Base-by-base conservation (phyloP, 2,113 vertebrate species). In the Xenopus borealis region DNA sequence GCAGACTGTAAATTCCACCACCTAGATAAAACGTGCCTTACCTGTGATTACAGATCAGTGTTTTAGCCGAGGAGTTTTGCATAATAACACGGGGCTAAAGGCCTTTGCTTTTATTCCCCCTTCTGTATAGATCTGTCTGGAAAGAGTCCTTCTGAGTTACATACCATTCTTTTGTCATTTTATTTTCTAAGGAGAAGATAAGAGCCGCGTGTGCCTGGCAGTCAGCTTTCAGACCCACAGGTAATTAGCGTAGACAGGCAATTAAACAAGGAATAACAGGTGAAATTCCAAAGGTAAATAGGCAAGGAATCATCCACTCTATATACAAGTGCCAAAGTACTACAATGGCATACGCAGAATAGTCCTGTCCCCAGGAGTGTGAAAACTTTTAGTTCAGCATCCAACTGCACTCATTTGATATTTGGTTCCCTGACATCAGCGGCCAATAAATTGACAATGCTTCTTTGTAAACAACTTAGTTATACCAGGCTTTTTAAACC, bases 21-120 rank as follows among this genome's bases (percentile, higher is more conserved):
- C 45, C 9, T 18, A 23, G 55, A n/a, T 66, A 66, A 59, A 53
- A 65, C 44, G 50, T 74, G 63, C 12, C 7, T 44, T 45, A 73
- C 14, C 18, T 65, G 52, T 55, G 47, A 72, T 40, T 13, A 18
- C 12, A 55, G 66, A n/a, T 20, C 33, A 18, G 7, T 27, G 10
- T 8, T 23, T 13, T 12, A 50, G 10, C 47, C 10, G 10, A 61
- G 19, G 58, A 61, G 20, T 2, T 12, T 27, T 23, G 58, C 58
- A 23, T 61, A 27, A 23, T 61, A 13, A 61, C 5, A 58, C 55
- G 17, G 10, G 17, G 3, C 6, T 40, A 40, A 40, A 40, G 33
- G 33, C 5, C 23, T 27, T 8, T 58, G 55, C 10, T 2, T 16
- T 50, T 50, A 1, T 50, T 50, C 1, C 47, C 13, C 14, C 47